Evolutionary conservation across 2,113 vertebrate genomes (phyloP), one percentile per base, ranked within the genome.

Genomic region (Poeciliopsis occidentalis): DNA sequence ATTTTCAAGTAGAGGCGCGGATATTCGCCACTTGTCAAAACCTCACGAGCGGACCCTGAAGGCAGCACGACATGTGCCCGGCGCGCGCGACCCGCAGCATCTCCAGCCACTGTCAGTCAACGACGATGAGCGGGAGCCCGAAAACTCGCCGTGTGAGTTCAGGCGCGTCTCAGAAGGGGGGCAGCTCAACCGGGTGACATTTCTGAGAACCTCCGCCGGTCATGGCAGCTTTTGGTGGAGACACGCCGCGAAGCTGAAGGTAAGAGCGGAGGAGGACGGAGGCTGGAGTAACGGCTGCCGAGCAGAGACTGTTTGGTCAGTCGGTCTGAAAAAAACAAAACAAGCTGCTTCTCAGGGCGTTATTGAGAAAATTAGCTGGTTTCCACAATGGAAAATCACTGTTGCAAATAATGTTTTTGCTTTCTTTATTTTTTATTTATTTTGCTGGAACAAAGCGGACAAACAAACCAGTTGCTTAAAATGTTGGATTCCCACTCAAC

Each of bases 221-320:
- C 3, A 92, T 92, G 91, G 24, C 81, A 81, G 68, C 76, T 32
- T 81, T 8, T 11, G 69, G 77, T 24, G 86, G 86, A 88, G 68
- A 83, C 51, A 79, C 66, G 79, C 82, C 85, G n/a, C 87, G 81
- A 80, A 83, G 1, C 30, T 8, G 8, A 88, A 88, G 91, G 91
- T 91, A 90, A 85, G 91, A 78, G 8, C 12, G 22, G 26, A 0
- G 2, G 8, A 17, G 41, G 1, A 8, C 17, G 41, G 41, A 44
- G 41, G 13, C 4, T 47, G 44, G 44, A 47, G 44, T 5, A 19
- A 15, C 39, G 12, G 39, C 39, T 41, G 39, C 39, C 4, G 39
- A 37, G 10, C 34, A 37, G 10, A 34, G 34, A 37, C 10, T 3
- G 10, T 11, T 37, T 37, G 34, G 10, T 37, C 34, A 37, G 2